A percentile compares a stretch with the other conserved stretches of the same genome.
Evolutionary conservation across 2,797 vertebrate species (phyloP).

Genomic region (Macropus fuliginosus): DNA sequence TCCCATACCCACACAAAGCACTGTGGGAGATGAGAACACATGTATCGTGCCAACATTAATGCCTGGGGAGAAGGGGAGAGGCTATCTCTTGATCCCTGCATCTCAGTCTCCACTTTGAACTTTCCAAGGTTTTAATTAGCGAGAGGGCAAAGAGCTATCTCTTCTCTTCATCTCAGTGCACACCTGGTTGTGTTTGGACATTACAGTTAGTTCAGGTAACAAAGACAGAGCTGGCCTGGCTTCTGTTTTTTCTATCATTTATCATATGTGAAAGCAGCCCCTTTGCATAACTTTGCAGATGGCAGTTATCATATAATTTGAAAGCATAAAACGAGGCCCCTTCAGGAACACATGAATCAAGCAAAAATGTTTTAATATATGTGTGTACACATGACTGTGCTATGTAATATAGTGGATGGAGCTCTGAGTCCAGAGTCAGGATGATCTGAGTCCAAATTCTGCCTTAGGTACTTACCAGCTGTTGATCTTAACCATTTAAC

Average conservation of each 20-base stretch:
- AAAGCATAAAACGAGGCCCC: not conserved
- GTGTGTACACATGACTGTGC: too few relatives aligned
- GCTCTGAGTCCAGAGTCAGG: not conserved
- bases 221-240: not conserved
- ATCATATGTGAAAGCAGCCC: not conserved
- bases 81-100: not conserved
- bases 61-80: not conserved
- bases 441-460: not conserved
- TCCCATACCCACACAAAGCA: not conserved
- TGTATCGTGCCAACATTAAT: not conserved
- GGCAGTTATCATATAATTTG: not conserved
- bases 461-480: not conserved
- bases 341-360: not conserved
- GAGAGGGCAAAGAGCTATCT: not conserved
- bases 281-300: not conserved
- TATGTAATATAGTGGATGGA: not conserved
- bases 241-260: not conserved
- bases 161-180: not conserved
- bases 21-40: not conserved
- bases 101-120: not conserved
- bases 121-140: not conserved
- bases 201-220: not conserved
- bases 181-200: not conserved
- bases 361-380: not conserved
- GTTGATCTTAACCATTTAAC: not conserved